Base-by-base conservation (phyloP, 2,888 invertebrate species). In the Synanthedon andrenaeformis region DNA sequence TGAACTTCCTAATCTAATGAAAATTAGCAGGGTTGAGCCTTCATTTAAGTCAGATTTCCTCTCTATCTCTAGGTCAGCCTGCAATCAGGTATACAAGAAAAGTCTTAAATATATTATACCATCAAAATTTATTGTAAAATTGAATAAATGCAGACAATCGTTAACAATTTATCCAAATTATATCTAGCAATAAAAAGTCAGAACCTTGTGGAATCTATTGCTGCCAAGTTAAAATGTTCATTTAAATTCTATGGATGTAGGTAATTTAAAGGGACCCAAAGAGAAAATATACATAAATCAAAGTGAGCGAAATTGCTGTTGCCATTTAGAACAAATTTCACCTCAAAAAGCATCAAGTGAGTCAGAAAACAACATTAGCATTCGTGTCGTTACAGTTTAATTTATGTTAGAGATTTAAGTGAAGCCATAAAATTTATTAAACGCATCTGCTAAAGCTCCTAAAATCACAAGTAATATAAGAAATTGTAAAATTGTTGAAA, bases 321-420 rank as follows among this genome's bases (percentile, higher is more conserved):
- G 62, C 61, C 59, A 63, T 67, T 65, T 62, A 61, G 63, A 65
- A 61, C 63, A 64, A 68, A 68, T 70, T 66, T 61, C 64, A 61
- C 59, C 59, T 62, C 60, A 61, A 67, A 67, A 62, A 60, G 62
- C 60, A 62, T 61, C 58, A 64, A 61, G 58, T 58, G 59, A 59
- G 58, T 60, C 62, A 59, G 61, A 61, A 61, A 63, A 64, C 62
- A 65, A 59, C 65, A 67, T 73, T 69, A 69, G 64, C 63, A 67
- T 69, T 65, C 68, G 67, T 67, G 68, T 68, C 72, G 67, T 70
- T 69, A 66, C 65, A 58, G 65, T 69, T 71, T 69, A 71, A 73
- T 73, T 71, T 72, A 73, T 68, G 66, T 67, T 58, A 57, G 58
- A 59, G 63, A 55, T 64, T 62, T 58, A 60, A 56, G 58, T 58